Evolutionary conservation across 2,888 invertebrate genomes (phyloP).

Genomic region (Proisotoma minuta): DNA sequence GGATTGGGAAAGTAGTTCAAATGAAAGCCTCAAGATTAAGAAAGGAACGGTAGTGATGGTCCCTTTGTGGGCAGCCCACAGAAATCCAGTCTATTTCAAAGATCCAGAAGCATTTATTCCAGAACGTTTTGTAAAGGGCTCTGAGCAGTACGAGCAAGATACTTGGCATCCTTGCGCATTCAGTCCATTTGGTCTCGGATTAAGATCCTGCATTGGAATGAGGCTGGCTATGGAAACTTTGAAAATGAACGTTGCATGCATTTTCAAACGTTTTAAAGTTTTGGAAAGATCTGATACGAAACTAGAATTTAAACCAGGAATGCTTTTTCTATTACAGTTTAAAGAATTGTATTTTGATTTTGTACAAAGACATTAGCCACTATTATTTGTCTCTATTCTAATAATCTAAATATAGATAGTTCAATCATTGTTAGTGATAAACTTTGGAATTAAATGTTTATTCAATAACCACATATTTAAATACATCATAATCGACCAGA

Average conservation of each 20-base stretch:
- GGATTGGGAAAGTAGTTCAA: constrained; percentile 18
- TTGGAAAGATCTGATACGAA: constrained; percentile 18
- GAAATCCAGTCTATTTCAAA: constrained; percentile 27
- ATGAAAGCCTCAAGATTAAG: constrained; percentile 23
- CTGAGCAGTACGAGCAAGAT: background rate
- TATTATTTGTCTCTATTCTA: no score
- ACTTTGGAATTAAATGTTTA: no score
- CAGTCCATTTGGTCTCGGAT: constrained; percentile 32
- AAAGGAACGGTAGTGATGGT: constrained; percentile 29
- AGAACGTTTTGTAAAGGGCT: constrained; percentile 20
- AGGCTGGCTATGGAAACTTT: constrained; percentile 24
- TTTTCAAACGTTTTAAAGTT: constrained; percentile 21
- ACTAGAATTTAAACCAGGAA: constrained; percentile 21
- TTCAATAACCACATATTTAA: no score
- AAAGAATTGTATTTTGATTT: constrained; percentile 24
- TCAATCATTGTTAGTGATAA: no score
- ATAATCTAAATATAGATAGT: no score
- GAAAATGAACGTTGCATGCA: constrained; percentile 7
- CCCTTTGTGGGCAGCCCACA: constrained; percentile 23
- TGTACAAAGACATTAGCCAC: constrained; percentile 8
- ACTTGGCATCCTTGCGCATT: constrained; percentile 32
- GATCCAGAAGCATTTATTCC: constrained; percentile 28
- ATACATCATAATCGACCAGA: no score
- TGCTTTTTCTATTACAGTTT: constrained; percentile 28
- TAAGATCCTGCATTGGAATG: constrained; percentile 36